These are phyloP conservation scores for Asteroscopus sphinx DNA, from an alignment of 2,888 invertebrate species.

Conservation along the genomic window DNA sequence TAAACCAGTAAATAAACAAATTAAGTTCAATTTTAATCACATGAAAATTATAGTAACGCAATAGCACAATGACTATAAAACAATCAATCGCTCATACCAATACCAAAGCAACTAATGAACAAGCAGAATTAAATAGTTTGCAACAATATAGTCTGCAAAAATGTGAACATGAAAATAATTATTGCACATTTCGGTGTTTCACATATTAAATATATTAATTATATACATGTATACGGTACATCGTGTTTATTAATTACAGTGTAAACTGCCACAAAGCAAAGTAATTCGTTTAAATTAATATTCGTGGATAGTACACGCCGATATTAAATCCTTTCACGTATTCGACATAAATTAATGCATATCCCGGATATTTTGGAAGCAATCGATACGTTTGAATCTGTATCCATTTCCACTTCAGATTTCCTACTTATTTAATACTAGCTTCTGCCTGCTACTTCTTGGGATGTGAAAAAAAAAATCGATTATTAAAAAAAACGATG, in stretches of 20 bases:
- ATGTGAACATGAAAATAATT: slow-evolving; percentile 10
- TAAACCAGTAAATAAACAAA: no score
- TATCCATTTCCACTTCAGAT: no score
- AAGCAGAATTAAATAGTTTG: neutral
- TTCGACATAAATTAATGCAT: neutral
- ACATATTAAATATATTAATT: neutral
- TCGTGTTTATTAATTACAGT: slow-evolving; percentile 16
- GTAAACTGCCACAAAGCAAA: slow-evolving; percentile 12
- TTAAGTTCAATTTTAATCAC: no score
- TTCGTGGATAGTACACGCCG: neutral
- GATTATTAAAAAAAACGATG: no score
- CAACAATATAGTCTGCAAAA: slow-evolving; percentile 1
- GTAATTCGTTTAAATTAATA: slow-evolving; percentile 22
- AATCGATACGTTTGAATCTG: neutral
- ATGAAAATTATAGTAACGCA: no score
- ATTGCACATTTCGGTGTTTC: neutral
- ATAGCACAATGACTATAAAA: no score
- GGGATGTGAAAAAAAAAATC: no score
- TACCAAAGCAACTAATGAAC: no score
- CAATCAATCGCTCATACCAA: no score
- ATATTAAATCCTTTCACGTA: slow-evolving; percentile 1
- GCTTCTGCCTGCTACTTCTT: no score
- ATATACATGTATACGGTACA: neutral
- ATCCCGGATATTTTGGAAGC: neutral
- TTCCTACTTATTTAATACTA: no score